Percentiles rank a stretch among this genome's conserved stretches.
These are phyloP conservation scores for Cardiocondyla obscurior DNA, from an alignment of 1,140 invertebrate species.

Conservation along the genomic window DNA sequence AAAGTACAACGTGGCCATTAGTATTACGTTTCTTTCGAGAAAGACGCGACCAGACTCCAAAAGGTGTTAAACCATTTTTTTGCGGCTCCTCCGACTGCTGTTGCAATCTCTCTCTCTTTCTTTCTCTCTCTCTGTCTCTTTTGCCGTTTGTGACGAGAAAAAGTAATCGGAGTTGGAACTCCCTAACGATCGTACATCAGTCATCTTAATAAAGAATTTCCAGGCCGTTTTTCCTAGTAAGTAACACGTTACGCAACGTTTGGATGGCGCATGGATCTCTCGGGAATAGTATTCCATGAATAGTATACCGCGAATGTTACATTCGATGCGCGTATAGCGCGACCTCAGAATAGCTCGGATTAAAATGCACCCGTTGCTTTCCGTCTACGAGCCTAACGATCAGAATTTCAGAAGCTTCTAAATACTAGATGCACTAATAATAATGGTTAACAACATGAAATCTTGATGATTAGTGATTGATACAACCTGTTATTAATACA, in stretches of 20 bases:
- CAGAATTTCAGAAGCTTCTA: background rate
- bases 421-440: background rate
- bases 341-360: background rate
- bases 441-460: background rate
- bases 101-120: background rate
- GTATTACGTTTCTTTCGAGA: background rate
- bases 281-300: background rate
- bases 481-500: no score
- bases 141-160: constrained; percentile 7
- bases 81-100: background rate
- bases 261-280: constrained; percentile 17
- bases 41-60: constrained; percentile 33
- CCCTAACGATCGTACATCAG: constrained; percentile 49
- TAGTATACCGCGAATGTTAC: background rate
- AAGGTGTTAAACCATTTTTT: constrained; percentile 1
- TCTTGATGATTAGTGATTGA: background rate
- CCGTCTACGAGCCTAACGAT: background rate
- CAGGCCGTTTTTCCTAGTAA: constrained; percentile 42
- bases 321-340: background rate
- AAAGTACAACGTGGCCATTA: constrained; percentile 14
- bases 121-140: background rate
- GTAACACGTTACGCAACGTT: constrained; percentile 38
- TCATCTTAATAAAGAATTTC: constrained; percentile 44
- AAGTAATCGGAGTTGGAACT: constrained; percentile 42
- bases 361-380: background rate